A percentile compares a stretch with the other conserved stretches of the same genome.
phyloP scores from a whole-genome alignment of 2,113 vertebrate species.

The Colinus virginianus region DNA sequence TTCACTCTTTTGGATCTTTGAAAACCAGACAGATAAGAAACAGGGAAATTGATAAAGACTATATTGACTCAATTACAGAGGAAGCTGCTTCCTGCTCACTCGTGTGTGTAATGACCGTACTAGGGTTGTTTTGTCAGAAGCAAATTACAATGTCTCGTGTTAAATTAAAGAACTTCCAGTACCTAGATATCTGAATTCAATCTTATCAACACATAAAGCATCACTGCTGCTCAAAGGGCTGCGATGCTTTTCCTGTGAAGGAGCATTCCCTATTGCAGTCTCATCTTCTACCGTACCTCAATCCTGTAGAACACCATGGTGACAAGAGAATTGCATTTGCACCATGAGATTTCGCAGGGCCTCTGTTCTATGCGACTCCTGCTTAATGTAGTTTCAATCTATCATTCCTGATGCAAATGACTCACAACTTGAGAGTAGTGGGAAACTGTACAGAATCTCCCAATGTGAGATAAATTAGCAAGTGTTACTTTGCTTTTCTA shows the following conservation, averaged over 20 bases:
- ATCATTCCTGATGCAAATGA: conserved; percentile 26
- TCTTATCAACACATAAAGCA: background rate
- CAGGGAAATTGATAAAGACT: conserved; percentile 52
- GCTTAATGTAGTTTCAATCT: background rate
- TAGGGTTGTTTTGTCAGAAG: conserved; percentile 43
- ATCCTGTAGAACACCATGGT: background rate
- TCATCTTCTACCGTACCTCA: background rate
- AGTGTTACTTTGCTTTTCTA: conserved; percentile 26
- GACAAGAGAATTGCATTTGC: conserved; percentile 26
- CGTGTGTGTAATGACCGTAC: conserved; percentile 20
- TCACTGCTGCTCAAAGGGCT: background rate
- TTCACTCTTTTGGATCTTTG: conserved; percentile 12
- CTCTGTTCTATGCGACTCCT: background rate
- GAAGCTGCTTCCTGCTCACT: conserved; percentile 2
- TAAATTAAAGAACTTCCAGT: conserved; percentile 49
- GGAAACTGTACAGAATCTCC: conserved; percentile 43
- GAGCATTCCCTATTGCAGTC: background rate
- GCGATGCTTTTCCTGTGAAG: background rate
- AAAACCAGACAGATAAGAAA: conserved; percentile 47
- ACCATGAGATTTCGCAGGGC: conserved; percentile 13
- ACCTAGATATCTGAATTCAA: conserved; percentile 54
- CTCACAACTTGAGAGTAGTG: conserved; percentile 35
- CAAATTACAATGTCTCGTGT: conserved; percentile 34
- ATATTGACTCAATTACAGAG: conserved; percentile 13
- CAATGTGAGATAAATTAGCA: conserved; percentile 60